Evolutionary conservation across 2,797 vertebrate genomes (phyloP).

Genomic region (Coregonus sp.): DNA sequence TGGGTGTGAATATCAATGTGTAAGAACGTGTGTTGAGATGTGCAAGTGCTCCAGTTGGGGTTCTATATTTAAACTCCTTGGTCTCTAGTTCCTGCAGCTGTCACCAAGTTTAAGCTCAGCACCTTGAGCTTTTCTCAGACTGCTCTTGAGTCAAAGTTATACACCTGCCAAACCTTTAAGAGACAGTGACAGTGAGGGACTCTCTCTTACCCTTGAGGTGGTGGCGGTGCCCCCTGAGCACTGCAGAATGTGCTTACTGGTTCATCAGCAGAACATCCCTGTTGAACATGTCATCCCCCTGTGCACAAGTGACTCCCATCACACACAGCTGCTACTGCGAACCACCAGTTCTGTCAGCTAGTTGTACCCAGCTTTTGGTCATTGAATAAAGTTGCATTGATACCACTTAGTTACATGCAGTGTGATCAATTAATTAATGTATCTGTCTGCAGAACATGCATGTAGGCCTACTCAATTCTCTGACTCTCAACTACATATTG

Average conservation of each 20-base stretch:
- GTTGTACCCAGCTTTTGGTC: not conserved
- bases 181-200: constrained; percentile 32
- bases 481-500: no score
- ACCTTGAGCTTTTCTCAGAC: constrained; percentile 71
- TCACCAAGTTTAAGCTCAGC: constrained; percentile 79
- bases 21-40: constrained; percentile 62
- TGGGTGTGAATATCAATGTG: constrained; percentile 59
- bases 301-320: not conserved
- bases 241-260: constrained; percentile 29
- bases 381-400: not conserved
- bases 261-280: constrained; percentile 21
- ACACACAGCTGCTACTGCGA: constrained; percentile 15
- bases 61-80: constrained; percentile 76
- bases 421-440: no score
- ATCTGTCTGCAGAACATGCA: no score
- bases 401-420: not conserved
- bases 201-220: constrained; percentile 16
- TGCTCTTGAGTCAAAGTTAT: constrained; percentile 58
- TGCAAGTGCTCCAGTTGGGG: constrained; percentile 62
- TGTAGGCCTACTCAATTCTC: no score
- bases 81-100: constrained; percentile 80
- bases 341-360: not conserved
- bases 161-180: constrained; percentile 60
- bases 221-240: not conserved
- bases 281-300: constrained; percentile 1